Conservation (phyloP, 2,113 vertebrate genomes). For the Pachyramphus minor region DNA sequence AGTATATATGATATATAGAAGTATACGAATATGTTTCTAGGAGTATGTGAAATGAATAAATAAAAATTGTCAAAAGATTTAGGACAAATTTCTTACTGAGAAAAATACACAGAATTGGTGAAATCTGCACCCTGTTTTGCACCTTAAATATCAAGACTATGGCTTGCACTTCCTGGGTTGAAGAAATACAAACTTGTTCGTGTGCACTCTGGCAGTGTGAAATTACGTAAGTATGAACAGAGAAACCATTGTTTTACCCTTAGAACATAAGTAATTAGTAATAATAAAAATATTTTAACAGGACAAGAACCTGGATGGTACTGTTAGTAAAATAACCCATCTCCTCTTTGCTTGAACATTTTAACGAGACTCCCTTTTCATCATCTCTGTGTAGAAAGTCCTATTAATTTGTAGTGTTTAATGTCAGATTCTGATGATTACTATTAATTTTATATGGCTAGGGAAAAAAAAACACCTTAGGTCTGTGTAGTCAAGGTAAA, state of each 20-base stretch:
- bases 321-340: background rate
- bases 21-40: background rate
- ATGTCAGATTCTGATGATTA: background rate
- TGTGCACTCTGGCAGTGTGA: background rate
- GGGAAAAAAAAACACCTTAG: rapidly evolving
- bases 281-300: background rate
- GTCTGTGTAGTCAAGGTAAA: background rate
- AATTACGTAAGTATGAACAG: background rate
- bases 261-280: background rate
- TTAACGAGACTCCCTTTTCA: background rate
- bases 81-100: background rate
- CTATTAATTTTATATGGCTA: background rate
- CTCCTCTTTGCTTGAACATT: background rate
- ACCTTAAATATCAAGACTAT: background rate
- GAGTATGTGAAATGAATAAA: background rate
- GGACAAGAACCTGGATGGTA: background rate
- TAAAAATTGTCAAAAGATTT: background rate
- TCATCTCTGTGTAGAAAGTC: background rate
- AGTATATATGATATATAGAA: background rate
- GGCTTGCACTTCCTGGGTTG: background rate
- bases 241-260: background rate
- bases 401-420: background rate
- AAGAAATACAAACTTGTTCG: background rate
- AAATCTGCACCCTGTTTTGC: background rate
- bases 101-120: background rate